Evolutionary conservation across 1,140 invertebrate genomes (phyloP), one percentile per base, ranked within the genome.

Genomic region (Aphidius gifuensis): DNA sequence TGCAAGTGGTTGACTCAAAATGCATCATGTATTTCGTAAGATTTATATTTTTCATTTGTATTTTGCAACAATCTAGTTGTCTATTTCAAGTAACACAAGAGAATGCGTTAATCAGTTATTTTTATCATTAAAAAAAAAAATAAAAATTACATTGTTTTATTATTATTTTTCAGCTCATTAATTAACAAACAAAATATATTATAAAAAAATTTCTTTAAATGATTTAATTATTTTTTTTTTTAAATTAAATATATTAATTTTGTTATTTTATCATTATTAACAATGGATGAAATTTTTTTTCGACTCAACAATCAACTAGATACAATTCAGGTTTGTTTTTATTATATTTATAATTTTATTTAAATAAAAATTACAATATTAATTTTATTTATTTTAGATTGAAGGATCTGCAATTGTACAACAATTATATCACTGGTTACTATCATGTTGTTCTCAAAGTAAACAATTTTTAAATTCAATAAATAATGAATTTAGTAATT

Each of bases 261-360:
- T 16, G 47, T 44, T 11, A 44, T 44, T 44, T 44, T 44, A 11
- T 49, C 4, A 44, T 8, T 40, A 57, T 57, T 42, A 69, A 74
- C 65, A 51, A 81, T 81, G 80, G 78, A 81, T n/a, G 80, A 81
- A 66, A 70, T 81, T 69, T 73, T 69, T 59, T 80, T 80, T 58
- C 74, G 74, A 49, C 45, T 81, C 5, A 69, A 74, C 23, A 77
- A 63, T 66, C 74, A 78, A 23, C 58, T 80, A 5, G 80, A 81
- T 64, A 60, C 67, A 6, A 57, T 80, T 44, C 78, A 80, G 80
- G 80, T 81, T 76, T 64, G 67, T 62, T 47, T 56, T 53, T 44
- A 49, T 5, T 58, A 50, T 40, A 16, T 39, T 39, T 64, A 38
- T 23, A 1, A 44, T 56, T 58, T 42, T 43, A 43, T 5, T 60